These are phyloP conservation scores for Cynaeus angustus DNA, from an alignment of 2,888 invertebrate species.

Conservation along the genomic window DNA sequence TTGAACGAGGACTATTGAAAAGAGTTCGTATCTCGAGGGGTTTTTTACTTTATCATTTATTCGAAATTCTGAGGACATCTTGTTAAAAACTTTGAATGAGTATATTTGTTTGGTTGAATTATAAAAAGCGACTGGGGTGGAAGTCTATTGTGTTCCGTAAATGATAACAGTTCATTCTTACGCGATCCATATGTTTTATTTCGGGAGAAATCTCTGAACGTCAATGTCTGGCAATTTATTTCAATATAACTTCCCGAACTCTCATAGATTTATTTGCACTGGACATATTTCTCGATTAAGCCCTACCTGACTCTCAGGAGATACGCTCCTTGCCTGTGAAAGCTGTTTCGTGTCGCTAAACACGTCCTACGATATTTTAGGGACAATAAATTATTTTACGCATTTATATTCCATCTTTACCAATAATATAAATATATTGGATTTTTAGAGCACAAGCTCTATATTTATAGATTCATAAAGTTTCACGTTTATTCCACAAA, in stretches of 20 bases:
- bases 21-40: conserved; percentile 47
- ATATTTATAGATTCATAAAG: conserved; percentile 20
- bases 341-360: conserved; percentile 57
- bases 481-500: not conserved
- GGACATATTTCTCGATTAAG: conserved; percentile 60
- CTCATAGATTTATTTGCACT: conserved; percentile 58
- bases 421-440: conserved; percentile 53
- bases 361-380: conserved; percentile 50
- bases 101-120: conserved; percentile 47
- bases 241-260: conserved; percentile 55
- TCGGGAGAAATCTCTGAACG: conserved; percentile 37
- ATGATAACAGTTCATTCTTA: conserved; percentile 45
- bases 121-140: conserved; percentile 34
- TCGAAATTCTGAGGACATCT: conserved; percentile 38
- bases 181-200: conserved; percentile 35
- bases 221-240: conserved; percentile 55
- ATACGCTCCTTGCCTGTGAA: conserved; percentile 50
- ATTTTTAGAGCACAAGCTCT: conserved; percentile 28
- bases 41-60: conserved; percentile 47
- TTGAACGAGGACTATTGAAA: conserved; percentile 49
- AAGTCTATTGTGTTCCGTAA: conserved; percentile 44
- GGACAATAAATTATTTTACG: conserved; percentile 46
- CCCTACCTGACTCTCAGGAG: conserved; percentile 54
- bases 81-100: conserved; percentile 51
- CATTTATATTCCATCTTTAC: conserved; percentile 50